Conservation (phyloP, 2,888 invertebrate genomes). For the Melanostoma scalare region DNA sequence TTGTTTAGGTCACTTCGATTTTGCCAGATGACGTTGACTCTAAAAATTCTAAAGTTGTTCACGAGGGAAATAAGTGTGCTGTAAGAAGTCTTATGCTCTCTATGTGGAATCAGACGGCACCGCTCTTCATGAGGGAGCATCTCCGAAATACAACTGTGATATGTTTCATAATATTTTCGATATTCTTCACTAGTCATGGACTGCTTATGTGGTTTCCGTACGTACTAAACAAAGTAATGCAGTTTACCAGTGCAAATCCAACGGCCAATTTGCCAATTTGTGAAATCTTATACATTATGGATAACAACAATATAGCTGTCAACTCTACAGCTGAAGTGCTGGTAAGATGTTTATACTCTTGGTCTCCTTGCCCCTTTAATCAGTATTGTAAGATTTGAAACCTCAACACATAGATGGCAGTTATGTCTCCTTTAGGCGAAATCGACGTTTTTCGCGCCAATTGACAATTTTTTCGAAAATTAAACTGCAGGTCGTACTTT, state of each 20-base stretch:
- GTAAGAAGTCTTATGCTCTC: constrained; percentile 61
- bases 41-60: constrained; percentile 12
- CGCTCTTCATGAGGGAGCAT: constrained; percentile 77
- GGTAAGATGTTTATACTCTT: neutral
- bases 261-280: constrained; percentile 75
- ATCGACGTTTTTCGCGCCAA: too few relatives aligned
- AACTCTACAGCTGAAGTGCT: constrained; percentile 8
- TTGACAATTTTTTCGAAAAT: too few relatives aligned
- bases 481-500: neutral
- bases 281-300: constrained; percentile 75
- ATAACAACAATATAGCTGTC: neutral
- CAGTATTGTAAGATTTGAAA: too few relatives aligned
- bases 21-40: constrained; percentile 31
- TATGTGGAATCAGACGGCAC: constrained; percentile 79
- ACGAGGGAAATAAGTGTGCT: constrained; percentile 3
- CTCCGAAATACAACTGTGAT: constrained; percentile 76
- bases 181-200: constrained; percentile 78
- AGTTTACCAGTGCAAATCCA: constrained; percentile 75
- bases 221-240: constrained; percentile 77
- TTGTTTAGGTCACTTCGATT: constrained; percentile 34
- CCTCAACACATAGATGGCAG: too few relatives aligned
- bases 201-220: constrained; percentile 80
- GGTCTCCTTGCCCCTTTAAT: too few relatives aligned
- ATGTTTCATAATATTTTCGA: constrained; percentile 78
- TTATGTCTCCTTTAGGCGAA: too few relatives aligned